Evolutionary conservation across 2,888 invertebrate genomes (phyloP), one percentile per base, ranked within the genome.

Genomic region (Dorcus hopei): DNA sequence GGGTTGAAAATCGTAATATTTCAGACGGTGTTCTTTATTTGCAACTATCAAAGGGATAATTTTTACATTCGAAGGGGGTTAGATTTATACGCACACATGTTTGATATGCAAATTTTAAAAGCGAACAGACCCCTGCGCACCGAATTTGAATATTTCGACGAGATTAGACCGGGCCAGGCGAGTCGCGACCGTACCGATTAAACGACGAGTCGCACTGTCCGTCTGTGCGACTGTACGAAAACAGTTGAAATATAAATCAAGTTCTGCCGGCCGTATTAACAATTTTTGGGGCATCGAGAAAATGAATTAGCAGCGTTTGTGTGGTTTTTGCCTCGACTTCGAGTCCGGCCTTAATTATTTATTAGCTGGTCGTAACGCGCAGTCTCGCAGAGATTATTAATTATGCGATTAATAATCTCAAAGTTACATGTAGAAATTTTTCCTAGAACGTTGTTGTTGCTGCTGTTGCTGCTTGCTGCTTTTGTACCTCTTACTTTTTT

Each of bases 131-230:
- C 68, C 68, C 64, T 64, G 26, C 62, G 54, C 59, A 58, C 55
- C 61, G 59, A 68, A 68, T 68, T 68, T 68, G 61, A 68, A 68
- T 68, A 66, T 67, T 65, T 67, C 61, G 65, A 64, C 62, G 61
- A 59, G 61, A 65, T 64, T 61, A 57, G 40, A 59, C 58, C 51
- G 49, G 63, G 9, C 57, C 68, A 61, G 40, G 48, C 49, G 45
- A 55, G 49, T 48, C 14, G 39, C 14, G 47, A 41, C 14, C 11
- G 11, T 26, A 41, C 26, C 23, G 8, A 16, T 9, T 48, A 23
- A 26, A 7, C 11, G 23, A 9, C 45, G 7, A 9, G 48, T 45
- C 9, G 19, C 14, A 9, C 11, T 11, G 40, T 40, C 49, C 14
- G 38, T 38, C 26, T 9, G 56, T 38, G 8, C 51, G 43, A 51